Base-by-base conservation (phyloP, 2,113 vertebrate genomes). In the Illadopsis cleaveri region DNA sequence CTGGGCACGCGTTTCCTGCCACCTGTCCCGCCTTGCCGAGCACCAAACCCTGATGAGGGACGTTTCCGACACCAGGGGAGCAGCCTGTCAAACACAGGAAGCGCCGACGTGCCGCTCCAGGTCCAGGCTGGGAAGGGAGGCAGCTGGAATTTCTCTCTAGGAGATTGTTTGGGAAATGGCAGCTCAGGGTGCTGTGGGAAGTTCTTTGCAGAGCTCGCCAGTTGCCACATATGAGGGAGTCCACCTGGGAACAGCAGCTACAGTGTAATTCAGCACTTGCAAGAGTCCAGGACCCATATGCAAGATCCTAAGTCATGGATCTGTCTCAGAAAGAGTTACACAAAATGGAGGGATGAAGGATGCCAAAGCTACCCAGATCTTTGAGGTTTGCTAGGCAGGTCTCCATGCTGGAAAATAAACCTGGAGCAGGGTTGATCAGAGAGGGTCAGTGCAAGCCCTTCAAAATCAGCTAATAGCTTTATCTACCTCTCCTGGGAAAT, bases 71-170 rank as follows among this genome's bases (percentile, higher is more conserved):
- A 0, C 1, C 0, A 22, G 30, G 23, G 88, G 79, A 93, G 82
- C 42, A 50, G 85, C 80, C 92, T 82, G 93, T 84, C 93, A 92
- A 92, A 93, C 76, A 47, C 86, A 94, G 96, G 96, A 96, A 96
- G 72, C 0, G 50, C 79, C 76, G 57, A 97, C 92, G 90, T 93
- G 96, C 92, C 0, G 65, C 31, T 73, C 65, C 61, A 24, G 76
- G 50, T 45, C 79, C 37, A 53, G 56, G 42, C 33, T 58, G 65
- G 42, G 62, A 77, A 70, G 40, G 30, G 47, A 64, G 40, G 78
- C 53, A 64, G 83, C 66, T 79, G 86, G 73, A 69, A 33, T 20
- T 89, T 82, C 86, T 86, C 83, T 76, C 79, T 4, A 72, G 66
- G 53, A 79, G n/a, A 20, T 1, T 69, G 51, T 38, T 60, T 23